Evolutionary conservation across 1,140 invertebrate species (phyloP).

Genomic region (Onthophagus taurus): DNA sequence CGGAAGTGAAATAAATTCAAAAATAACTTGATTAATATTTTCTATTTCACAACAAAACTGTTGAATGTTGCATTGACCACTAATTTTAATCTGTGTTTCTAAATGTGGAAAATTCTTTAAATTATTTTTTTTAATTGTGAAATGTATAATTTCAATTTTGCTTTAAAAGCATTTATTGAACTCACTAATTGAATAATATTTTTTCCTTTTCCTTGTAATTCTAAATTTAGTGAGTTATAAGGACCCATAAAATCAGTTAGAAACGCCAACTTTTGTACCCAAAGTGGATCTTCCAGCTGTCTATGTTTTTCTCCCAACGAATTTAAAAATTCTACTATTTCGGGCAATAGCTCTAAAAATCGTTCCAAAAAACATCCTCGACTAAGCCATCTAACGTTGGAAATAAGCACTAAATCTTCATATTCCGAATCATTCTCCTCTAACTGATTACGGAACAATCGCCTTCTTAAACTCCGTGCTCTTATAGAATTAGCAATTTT

Average conservation of each 20-base stretch:
- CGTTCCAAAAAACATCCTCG: neutral
- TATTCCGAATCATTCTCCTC: too few species aligned
- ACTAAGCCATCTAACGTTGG: neutral
- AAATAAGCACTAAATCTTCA: neutral
- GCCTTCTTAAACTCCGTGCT: too few species aligned
- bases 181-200: neutral
- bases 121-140: too few species aligned
- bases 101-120: too few species aligned
- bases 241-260: neutral
- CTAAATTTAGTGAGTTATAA: neutral
- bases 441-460: too few species aligned
- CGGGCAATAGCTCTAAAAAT: neutral
- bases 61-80: too few species aligned
- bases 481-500: too few species aligned
- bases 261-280: neutral
- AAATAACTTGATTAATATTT: too few species aligned
- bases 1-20: too few species aligned
- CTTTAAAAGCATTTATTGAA: constrained; percentile 3
- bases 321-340: neutral
- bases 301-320: neutral
- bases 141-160: too few species aligned
- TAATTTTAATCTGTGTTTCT: too few species aligned
- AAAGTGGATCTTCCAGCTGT: neutral
- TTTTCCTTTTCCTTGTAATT: neutral
- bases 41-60: too few species aligned